Evolutionary conservation across 2,797 vertebrate genomes (phyloP), one percentile per base, ranked within the genome.

Genomic region (Toxotes lorentzi): DNA sequence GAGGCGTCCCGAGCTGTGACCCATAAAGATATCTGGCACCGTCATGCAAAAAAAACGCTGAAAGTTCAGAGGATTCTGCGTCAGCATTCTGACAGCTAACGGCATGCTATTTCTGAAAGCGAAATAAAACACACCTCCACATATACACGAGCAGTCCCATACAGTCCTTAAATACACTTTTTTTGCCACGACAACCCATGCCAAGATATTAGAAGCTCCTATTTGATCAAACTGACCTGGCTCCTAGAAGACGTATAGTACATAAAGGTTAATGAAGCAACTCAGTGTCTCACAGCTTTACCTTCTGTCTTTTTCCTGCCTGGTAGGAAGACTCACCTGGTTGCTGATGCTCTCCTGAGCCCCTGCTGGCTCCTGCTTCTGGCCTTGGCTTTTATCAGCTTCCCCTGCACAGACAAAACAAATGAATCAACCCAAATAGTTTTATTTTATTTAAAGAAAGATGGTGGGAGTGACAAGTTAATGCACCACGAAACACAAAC

Each of bases 241-340:
- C 40, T 80, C 13, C 59, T 56, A 91, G 67, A 88, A 86, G 82
- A 84, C 65, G 35, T 84, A 87, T 74, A 56, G 70, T 91, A 70
- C 85, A 90, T 79, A 83, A 89, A 87, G 91, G 73, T 90, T 87
- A 94, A 87, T 93, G 93, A 87, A 87, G 88, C 88, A 88, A 54
- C 60, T 61, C 66, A 78, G 77, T 30, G 16, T 85, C 86, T 88
- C 82, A 43, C 76, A 66, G 91, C 79, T 86, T 70, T 47, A 60
- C 87, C 89, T 79, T 89, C 83, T 92, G 90, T 85, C 76, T 76
- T 69, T 81, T 82, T 63, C 72, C 75, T 76, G 74, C 77, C 78
- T 21, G 24, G 41, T 75, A 57, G 56, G 78, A 78, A 48, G 59
- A 45, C 80, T 89, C 74, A 83, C 88, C 76, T 88, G 70, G 51